Conservation (phyloP, 2,797 vertebrate genomes). For the Pipistrellus kuhlii region DNA sequence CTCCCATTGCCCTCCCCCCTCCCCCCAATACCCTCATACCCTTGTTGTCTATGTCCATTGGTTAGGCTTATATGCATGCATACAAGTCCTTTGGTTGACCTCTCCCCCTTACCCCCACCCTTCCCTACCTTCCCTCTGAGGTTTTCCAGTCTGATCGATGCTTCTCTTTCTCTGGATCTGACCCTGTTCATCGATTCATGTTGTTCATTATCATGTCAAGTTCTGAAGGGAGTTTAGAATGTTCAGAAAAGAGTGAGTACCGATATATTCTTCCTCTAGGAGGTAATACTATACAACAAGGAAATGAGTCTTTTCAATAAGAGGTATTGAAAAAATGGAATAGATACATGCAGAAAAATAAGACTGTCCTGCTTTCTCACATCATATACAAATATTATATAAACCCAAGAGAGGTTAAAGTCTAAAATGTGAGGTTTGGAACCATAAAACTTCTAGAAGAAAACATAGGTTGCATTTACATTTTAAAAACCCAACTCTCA, state of each 20-base stretch:
- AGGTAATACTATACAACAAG: neutral
- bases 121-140: no score
- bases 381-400: neutral
- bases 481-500: slow-evolving; percentile 3
- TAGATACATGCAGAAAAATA: neutral
- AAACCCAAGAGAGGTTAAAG: neutral
- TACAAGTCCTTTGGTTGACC: no score
- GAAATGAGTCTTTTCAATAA: neutral
- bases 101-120: no score
- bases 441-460: neutral
- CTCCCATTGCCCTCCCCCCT: no score
- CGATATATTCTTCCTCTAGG: neutral
- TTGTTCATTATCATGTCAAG: neutral
- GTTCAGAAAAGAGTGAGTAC: slow-evolving; percentile 22
- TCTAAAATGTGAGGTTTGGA: neutral
- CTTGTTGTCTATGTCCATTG: no score
- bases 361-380: neutral
- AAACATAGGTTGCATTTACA: neutral
- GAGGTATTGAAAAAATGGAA: neutral
- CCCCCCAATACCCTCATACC: no score
- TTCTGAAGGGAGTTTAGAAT: slow-evolving; percentile 2
- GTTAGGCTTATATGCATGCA: no score
- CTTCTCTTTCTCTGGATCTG: no score
- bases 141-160: no score
- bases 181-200: no score